Conservation (phyloP, 1,140 invertebrate species). For the Gonioctena quinquepunctata region DNA sequence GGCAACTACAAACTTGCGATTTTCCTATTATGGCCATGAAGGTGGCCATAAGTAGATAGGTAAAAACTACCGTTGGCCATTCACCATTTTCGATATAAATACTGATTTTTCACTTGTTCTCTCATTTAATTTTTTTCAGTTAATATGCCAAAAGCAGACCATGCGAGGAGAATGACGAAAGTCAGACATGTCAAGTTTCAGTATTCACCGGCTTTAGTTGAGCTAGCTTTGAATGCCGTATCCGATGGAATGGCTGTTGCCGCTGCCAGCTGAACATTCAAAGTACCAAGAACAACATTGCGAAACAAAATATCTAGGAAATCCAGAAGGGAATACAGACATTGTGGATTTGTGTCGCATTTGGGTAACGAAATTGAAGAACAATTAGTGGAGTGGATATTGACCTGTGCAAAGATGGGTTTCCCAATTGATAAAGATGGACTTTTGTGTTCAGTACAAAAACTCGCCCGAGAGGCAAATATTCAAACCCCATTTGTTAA, state of each 20-base stretch:
- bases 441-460: conserved; percentile 5
- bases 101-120: too few relatives aligned
- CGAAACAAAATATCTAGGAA: not conserved
- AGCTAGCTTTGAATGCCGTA: not conserved
- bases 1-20: too few relatives aligned
- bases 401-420: not conserved
- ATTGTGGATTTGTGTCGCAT: not conserved
- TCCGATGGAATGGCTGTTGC: not conserved
- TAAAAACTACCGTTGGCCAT: too few relatives aligned
- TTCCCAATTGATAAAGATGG: not conserved
- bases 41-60: too few relatives aligned
- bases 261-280: not conserved
- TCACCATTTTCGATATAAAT: too few relatives aligned
- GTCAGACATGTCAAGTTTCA: not conserved
- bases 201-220: not conserved
- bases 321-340: not conserved
- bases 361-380: not conserved
- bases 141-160: not conserved
- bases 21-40: too few relatives aligned
- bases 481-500: not conserved
- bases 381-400: not conserved
- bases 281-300: not conserved
- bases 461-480: not conserved
- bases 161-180: not conserved
- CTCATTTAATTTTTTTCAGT: not conserved